These are phyloP conservation scores for Serrognathus titanus DNA, from an alignment of 2,888 invertebrate species.

Conservation along the genomic window DNA sequence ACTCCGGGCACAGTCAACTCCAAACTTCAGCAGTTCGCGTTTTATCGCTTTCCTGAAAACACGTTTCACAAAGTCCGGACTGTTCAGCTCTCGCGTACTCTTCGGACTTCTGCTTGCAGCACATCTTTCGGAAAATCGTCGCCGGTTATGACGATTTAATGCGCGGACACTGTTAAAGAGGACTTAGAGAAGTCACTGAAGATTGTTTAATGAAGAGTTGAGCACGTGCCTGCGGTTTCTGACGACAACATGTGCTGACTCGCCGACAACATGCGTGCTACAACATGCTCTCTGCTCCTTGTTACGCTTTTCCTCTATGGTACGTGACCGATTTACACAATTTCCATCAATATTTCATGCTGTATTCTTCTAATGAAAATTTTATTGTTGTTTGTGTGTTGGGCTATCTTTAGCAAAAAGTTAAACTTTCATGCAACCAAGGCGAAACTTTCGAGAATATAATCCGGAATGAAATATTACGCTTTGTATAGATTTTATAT, in stretches of 20 bases:
- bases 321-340: conserved; percentile 31
- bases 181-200: conserved; percentile 3
- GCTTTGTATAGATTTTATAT: too few species aligned
- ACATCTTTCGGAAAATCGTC: background rate
- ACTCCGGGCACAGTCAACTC: conserved; percentile 18
- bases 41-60: conserved; percentile 18
- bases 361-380: too few species aligned
- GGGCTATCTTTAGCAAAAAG: too few species aligned
- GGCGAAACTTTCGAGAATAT: too few species aligned
- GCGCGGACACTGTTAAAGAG: background rate
- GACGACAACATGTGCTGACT: conserved; percentile 27
- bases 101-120: background rate
- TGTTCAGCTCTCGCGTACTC: background rate
- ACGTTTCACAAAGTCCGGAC: background rate
- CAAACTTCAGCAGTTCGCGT: conserved; percentile 30
- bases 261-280: conserved; percentile 34
- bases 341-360: conserved; percentile 8
- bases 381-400: too few species aligned
- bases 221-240: conserved; percentile 25
- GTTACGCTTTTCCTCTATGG: conserved; percentile 36
- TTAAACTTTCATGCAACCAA: too few species aligned
- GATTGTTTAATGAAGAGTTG: conserved; percentile 22
- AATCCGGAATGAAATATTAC: too few species aligned
- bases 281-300: conserved; percentile 36
- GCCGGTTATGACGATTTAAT: background rate